These are phyloP conservation scores for Copidosoma aretas DNA, from an alignment of 2,888 invertebrate genomes.

Conservation along the genomic window DNA sequence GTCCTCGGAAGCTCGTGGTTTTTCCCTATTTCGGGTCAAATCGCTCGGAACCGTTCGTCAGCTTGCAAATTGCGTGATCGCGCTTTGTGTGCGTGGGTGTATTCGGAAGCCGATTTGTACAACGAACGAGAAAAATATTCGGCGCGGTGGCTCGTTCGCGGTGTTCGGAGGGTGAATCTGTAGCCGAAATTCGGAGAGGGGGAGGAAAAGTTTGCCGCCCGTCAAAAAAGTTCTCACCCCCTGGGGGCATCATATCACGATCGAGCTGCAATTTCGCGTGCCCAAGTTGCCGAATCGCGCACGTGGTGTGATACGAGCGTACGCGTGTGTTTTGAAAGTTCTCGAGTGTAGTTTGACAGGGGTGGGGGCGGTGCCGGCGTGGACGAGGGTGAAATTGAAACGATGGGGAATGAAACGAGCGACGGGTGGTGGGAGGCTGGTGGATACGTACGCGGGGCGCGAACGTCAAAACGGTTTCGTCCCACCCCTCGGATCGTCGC, in stretches of 20 bases:
- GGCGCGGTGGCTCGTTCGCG: no score
- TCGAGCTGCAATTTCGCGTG: not conserved
- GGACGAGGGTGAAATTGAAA: constrained; percentile 22
- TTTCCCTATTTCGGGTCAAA: no score
- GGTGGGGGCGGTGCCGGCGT: not conserved
- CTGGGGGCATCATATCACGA: not conserved
- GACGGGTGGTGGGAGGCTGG: constrained; percentile 33
- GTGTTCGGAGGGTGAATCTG: no score
- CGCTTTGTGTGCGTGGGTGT: no score
- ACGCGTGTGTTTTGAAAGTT: not conserved
- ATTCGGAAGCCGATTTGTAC: no score
- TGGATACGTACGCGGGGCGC: not conserved
- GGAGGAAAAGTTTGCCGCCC: not conserved
- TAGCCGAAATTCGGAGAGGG: no score
- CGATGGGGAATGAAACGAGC: constrained; percentile 36
- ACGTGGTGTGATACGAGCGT: not conserved
- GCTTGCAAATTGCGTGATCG: no score
- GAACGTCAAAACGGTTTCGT: constrained; percentile 9
- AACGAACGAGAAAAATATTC: no score
- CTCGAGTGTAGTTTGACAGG: not conserved
- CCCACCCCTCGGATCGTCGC: not conserved
- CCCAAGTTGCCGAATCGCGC: constrained; percentile 14
- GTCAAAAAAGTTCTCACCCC: constrained; percentile 8
- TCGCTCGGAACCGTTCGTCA: no score
- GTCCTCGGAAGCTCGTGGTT: no score